phyloP scores from a whole-genome alignment of 2,797 vertebrate species.

The Amblyopsis hoosieri region DNA sequence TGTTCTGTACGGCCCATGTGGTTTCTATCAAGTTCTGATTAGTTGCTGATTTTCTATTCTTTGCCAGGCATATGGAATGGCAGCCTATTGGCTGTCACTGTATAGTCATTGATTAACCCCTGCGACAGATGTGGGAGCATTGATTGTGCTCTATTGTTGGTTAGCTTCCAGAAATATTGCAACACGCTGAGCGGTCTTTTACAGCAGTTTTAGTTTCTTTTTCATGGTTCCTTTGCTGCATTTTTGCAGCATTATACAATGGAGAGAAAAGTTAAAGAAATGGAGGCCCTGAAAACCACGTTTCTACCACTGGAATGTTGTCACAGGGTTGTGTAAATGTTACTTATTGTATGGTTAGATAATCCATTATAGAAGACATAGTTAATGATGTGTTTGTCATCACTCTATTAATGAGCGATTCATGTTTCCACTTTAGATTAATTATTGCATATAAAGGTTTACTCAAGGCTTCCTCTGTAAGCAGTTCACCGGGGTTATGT shows the following conservation, averaged over 20 bases:
- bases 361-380: too few species aligned
- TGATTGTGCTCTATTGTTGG: constrained; percentile 70
- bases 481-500: too few species aligned
- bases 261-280: constrained; percentile 13
- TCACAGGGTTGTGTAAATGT: too few species aligned
- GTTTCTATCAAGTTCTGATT: constrained; percentile 72
- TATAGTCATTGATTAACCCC: constrained; percentile 76
- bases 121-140: constrained; percentile 59
- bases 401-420: too few species aligned
- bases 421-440: too few species aligned
- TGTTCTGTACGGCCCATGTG: constrained; percentile 53
- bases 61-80: constrained; percentile 71
- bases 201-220: constrained; percentile 62
- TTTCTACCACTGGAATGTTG: too few species aligned
- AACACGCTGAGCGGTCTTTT: constrained; percentile 52
- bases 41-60: constrained; percentile 75
- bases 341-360: too few species aligned
- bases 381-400: too few species aligned
- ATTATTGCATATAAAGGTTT: too few species aligned
- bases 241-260: constrained; percentile 33
- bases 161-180: constrained; percentile 42
- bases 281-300: not conserved
- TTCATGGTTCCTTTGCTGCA: constrained; percentile 47
- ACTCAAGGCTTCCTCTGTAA: too few species aligned
- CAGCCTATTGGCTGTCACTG: constrained; percentile 66